Evolutionary conservation across 2,113 vertebrate species (phyloP), one percentile per base, ranked within the genome.

Genomic region (Hymenochirus boettgeri): DNA sequence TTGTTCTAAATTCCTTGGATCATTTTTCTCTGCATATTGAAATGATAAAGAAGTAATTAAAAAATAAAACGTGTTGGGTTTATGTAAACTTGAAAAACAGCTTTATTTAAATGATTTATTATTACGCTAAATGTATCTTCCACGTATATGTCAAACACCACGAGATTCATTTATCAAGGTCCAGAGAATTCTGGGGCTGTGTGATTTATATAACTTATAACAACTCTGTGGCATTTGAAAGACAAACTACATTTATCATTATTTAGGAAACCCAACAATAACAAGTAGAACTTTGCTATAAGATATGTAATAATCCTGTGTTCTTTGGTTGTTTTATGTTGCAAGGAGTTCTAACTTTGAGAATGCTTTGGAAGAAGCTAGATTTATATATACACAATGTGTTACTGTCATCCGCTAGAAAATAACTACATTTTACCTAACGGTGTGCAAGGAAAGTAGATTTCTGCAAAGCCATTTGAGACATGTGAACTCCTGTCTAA

Each of bases 131-230:
- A 59, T 59, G 55, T 67, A 60, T 23, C 47, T 35, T 29, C 10
- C 27, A 26, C 33, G 45, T 35, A 9, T 18, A 35, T 52, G 64
- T 52, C 64, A 31, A 33, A 22, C 2, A 22, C 12, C 0, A 33
- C 22, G 24, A 31, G 33, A 22, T 39, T 56, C 56, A 59, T 67
- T 67, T 67, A 67, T 59, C 64, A 67, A 50, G 64, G 24, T 12
- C 5, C 4, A 12, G 65, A 45, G 27, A 45, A 35, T 59, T 24
- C 3, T 27, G 31, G 65, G 47, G 22, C 56, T 42, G 39, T 26
- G 15, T 67, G 65, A 67, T 67, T 67, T 60, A 67, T 60, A 47
- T 51, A 22, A 33, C 56, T 53, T 59, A 59, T 67, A 67, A 45
- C 6, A 66, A 45, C n/a, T 18, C n/a, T 60, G 37, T 67, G 65